A percentile compares a stretch with the other conserved stretches of the same genome.
These are phyloP conservation scores for Sphaerophoria taeniata DNA, from an alignment of 2,888 invertebrate species.

Conservation along the genomic window DNA sequence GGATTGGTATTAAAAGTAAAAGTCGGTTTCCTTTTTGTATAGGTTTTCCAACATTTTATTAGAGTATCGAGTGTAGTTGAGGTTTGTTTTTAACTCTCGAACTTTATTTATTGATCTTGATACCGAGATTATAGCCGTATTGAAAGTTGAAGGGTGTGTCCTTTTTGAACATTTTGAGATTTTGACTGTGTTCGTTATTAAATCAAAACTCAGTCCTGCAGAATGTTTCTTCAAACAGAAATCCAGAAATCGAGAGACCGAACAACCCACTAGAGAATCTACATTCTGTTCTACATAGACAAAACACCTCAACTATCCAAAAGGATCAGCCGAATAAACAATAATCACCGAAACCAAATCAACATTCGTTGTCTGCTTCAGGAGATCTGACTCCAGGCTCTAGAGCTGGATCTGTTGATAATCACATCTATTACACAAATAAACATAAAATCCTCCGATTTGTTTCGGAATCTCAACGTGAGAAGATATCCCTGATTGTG, in stretches of 20 bases:
- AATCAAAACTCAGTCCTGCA: too few species aligned
- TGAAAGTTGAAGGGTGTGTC: too few species aligned
- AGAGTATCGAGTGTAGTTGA: not conserved
- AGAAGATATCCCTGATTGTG: slow-evolving; percentile 24
- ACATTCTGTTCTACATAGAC: not conserved
- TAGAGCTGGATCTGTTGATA: slow-evolving; percentile 1
- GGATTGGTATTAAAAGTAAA: not conserved
- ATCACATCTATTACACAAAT: slow-evolving; percentile 64
- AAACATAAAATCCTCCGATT: slow-evolving; percentile 45
- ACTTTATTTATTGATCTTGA: too few species aligned
- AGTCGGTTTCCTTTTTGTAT: not conserved
- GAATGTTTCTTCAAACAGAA: too few species aligned
- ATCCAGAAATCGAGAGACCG: too few species aligned
- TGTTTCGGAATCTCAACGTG: slow-evolving; percentile 21
- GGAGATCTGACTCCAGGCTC: too few species aligned
- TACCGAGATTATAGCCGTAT: too few species aligned
- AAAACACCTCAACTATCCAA: slow-evolving; percentile 1
- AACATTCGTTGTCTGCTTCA: slow-evolving; percentile 37
- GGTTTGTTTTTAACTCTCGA: too few species aligned
- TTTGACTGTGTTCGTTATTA: too few species aligned
- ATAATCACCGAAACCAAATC: slow-evolving; percentile 41
- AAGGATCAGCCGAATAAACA: slow-evolving; percentile 9
- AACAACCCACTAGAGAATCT: too few species aligned
- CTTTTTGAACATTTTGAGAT: too few species aligned
- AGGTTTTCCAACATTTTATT: not conserved